Percentiles rank a stretch among this genome's conserved stretches.
These are phyloP conservation scores for Arrhopalites spinosus DNA, from an alignment of 2,888 invertebrate species.

Conservation along the genomic window DNA sequence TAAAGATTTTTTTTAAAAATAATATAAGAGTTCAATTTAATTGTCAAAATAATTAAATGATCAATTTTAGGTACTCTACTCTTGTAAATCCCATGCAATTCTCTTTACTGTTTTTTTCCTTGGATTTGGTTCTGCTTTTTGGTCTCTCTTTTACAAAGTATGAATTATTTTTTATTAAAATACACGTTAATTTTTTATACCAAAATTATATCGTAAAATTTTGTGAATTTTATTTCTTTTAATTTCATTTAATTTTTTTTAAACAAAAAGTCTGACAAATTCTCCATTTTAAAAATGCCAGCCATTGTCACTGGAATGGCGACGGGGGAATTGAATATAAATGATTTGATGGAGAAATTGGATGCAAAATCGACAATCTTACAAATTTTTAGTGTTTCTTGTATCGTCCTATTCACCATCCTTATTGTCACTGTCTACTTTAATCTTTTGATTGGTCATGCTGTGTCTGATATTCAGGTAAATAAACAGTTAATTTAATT, in stretches of 20 bases:
- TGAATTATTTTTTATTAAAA: background rate
- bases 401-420: background rate
- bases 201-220: background rate
- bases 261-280: background rate
- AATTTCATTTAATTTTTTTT: background rate
- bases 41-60: no score
- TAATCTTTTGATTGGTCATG: slow-evolving; percentile 21
- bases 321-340: slow-evolving; percentile 1
- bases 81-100: background rate
- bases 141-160: slow-evolving; percentile 10
- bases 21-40: no score
- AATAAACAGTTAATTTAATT: background rate
- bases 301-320: slow-evolving; percentile 23
- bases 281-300: slow-evolving; percentile 11
- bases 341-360: background rate
- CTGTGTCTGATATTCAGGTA: slow-evolving; percentile 27
- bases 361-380: background rate
- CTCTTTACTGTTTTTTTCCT: slow-evolving; percentile 18
- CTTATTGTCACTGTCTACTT: slow-evolving; percentile 22
- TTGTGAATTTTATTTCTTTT: no score
- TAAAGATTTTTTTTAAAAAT: background rate
- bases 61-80: background rate
- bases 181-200: background rate
- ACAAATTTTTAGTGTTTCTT: background rate
- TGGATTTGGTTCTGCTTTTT: slow-evolving; percentile 19